Evolutionary conservation across 2,113 vertebrate species (phyloP).

Genomic region (Jacana jacana): DNA sequence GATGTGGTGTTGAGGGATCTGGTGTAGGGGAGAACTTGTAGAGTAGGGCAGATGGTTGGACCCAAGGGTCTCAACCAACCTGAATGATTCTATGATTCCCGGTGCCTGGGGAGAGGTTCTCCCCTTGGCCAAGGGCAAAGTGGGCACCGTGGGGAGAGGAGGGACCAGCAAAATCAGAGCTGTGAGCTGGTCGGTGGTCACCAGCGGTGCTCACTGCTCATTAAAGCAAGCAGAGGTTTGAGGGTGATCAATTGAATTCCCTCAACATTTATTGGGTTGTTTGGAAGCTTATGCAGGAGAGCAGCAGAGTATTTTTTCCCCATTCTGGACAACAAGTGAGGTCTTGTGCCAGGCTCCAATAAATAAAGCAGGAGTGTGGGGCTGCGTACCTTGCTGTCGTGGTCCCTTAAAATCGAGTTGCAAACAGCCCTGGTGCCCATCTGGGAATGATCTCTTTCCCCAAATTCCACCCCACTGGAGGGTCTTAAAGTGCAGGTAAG

Average conservation of each 20-base stretch:
- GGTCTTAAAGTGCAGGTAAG: background rate
- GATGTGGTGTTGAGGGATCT: too few species aligned
- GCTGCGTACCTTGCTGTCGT: accelerated
- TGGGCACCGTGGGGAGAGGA: background rate
- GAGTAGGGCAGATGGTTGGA: too few species aligned
- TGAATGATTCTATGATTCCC: too few species aligned
- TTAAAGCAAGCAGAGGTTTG: background rate
- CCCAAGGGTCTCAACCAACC: too few species aligned
- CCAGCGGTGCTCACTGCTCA: accelerated
- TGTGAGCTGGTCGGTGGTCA: background rate
- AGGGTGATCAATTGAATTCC: background rate
- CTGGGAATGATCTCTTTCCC: background rate
- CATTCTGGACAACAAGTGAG: background rate
- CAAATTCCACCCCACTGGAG: background rate
- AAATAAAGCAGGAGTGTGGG: background rate
- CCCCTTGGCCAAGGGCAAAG: background rate
- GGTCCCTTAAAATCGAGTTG: background rate
- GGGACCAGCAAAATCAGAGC: background rate
- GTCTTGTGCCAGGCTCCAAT: background rate
- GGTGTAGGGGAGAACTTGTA: too few species aligned
- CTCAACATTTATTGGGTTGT: background rate
- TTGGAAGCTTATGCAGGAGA: background rate
- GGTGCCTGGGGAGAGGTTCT: accelerated
- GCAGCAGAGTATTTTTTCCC: background rate
- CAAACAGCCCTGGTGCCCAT: accelerated